Base-by-base conservation (phyloP, 2,113 vertebrate species). In the Sakesphorus luctuosus region DNA sequence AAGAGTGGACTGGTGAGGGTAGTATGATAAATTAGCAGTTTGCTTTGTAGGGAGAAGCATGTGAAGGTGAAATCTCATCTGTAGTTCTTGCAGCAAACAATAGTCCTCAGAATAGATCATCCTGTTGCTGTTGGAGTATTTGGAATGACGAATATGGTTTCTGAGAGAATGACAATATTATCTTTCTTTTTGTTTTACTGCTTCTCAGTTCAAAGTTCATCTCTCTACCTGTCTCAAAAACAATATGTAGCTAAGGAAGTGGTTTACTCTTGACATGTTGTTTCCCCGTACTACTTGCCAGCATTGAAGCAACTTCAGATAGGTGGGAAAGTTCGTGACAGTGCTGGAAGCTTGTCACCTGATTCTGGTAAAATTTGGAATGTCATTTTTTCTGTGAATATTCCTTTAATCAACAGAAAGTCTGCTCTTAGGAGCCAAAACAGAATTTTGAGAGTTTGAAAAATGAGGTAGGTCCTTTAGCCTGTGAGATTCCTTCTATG, bases 181-280 rank as follows among this genome's bases (percentile, higher is more conserved):
- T 52, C 91, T 87, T 93, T 61, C 17, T 7, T 72, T 93, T 33
- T 77, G 29, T 80, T 91, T 97, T 85, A 52, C 77, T 89, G 38
- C 58, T 96, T 72, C 63, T 93, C 49, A 50, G 62, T 91, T 76
- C 88, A 44, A 90, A 91, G 50, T 58, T 94, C 38, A 76, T 46
- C 35, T 92, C 73, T 87, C 82, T 82, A 55, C 46, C 74, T 95
- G 74, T 53, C 71, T 96, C 80, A 28, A 75, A 82, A 97, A 50
- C 46, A 55, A 14, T 33, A 61, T 35, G 8, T 88, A 85, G 69
- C 26, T 25, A 90, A 91, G 58, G 77, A 89, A 76, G 62, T 21
- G 5, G 25, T 65, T 90, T 93, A 74, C 61, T 78, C 44, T 56
- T 80, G 67, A 59, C 31, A 6, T 93, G 95, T 66, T 56, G 87